Base-by-base conservation (phyloP, 2,797 vertebrate genomes). In the Mus minutoides region DNA sequence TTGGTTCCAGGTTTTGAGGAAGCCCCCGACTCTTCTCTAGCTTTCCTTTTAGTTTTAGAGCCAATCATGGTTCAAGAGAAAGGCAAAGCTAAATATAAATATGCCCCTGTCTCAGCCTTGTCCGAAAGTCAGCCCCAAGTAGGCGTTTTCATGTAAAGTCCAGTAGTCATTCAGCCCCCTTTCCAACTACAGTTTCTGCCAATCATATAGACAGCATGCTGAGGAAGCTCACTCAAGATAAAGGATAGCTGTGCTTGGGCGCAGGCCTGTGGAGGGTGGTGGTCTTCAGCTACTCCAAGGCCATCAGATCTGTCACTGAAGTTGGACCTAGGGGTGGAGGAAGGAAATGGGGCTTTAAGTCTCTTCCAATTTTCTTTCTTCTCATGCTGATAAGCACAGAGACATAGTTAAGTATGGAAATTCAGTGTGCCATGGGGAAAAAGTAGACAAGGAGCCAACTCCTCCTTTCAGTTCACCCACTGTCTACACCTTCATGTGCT, bases 291-390 rank as follows among this genome's bases (percentile, higher is more conserved):
- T 79, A 97, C 93, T 97, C 88, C 92, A 97, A 97, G 89, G 94
- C 85, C 84, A 96, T 77, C 93, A 96, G 97, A 95, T 97, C 95
- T 95, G 94, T 67, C 96, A 94, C n/a, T 96, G 94, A 97, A 96
- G 97, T 92, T 93, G 84, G 88, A 97, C 97, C 97, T 97, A 96
- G 40, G 80, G 56, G 64, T 95, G 79, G 94, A 97, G 95, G 83
- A 97, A 97, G 93, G 93, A 97, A 97, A 97, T 92, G 93, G 91
- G 91, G 64, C 91, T 96, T 97, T 97, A 75, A 97, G 92, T 93
- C 64, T 97, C 64, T 96, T 94, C 90, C 76, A 86, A 19, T 64
- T 75, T 96, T 92, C 46, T 95, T 94, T 79, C 40, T 82, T 46
- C 49, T 95, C 86, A 91, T 29, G 46, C 62, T 96, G 67, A 94